Conservation (phyloP, 1,140 invertebrate species). For the Yoshiicerus persimilis region DNA sequence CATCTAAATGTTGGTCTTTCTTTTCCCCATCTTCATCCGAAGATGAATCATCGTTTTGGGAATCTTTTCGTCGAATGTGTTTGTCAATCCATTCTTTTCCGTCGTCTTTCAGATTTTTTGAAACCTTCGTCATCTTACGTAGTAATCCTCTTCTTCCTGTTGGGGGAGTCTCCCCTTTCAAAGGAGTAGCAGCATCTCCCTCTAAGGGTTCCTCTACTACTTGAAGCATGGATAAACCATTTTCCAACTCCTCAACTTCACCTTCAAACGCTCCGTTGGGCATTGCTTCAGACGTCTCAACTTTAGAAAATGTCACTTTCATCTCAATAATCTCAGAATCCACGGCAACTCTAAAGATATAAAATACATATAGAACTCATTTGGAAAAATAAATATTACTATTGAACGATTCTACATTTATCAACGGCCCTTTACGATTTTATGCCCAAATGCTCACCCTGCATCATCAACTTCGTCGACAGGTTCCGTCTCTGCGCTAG, state of each 20-base stretch:
- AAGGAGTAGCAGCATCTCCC: background rate
- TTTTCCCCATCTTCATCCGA: slow-evolving; percentile 26
- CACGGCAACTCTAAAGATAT: background rate
- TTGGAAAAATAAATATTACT: background rate
- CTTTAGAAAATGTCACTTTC: background rate
- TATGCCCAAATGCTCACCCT: background rate
- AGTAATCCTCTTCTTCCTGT: slow-evolving; percentile 30
- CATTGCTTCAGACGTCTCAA: background rate
- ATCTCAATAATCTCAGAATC: background rate
- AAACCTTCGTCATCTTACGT: slow-evolving; percentile 46
- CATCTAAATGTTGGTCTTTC: slow-evolving; percentile 44
- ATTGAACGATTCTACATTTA: no score
- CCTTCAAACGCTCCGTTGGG: background rate
- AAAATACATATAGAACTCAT: background rate
- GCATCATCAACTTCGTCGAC: background rate
- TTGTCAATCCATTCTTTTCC: slow-evolving; percentile 40
- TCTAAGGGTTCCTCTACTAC: background rate
- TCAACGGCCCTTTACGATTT: background rate
- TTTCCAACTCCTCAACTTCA: background rate
- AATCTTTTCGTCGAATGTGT: slow-evolving; percentile 39
- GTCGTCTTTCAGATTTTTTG: slow-evolving; percentile 41
- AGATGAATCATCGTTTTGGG: slow-evolving; percentile 51
- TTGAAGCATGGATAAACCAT: background rate
- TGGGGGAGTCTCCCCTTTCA: slow-evolving; percentile 48
- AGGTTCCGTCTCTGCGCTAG: no score